Evolutionary conservation across 30 jellyfish, hydroid and myxozoan genomes (phyloP).

Genomic region (Calvadosia cruxmelitensis): DNA sequence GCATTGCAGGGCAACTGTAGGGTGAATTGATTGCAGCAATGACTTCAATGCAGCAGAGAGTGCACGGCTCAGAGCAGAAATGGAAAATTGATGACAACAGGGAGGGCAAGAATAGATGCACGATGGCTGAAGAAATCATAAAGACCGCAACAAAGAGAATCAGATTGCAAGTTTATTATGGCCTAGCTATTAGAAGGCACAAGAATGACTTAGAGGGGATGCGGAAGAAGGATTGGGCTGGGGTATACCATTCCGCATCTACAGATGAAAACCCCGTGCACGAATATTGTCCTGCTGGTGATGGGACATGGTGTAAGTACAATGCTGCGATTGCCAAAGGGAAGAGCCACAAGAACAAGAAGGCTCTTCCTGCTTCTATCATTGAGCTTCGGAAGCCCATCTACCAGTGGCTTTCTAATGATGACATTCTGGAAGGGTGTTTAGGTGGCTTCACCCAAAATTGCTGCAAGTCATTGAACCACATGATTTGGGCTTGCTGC

Average conservation of each 20-base stretch:
- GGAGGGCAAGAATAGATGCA: too few relatives aligned
- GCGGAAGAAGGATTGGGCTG: not conserved
- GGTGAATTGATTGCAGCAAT: too few relatives aligned
- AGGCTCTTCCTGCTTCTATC: not conserved
- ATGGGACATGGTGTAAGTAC: not conserved
- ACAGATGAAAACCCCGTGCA: constrained; percentile 8
- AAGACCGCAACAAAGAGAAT: not conserved
- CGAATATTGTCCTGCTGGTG: not conserved
- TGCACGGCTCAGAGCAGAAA: too few relatives aligned
- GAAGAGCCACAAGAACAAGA: not conserved
- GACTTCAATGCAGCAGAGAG: too few relatives aligned
- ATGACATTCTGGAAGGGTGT: not conserved
- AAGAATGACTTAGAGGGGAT: constrained; percentile 1
- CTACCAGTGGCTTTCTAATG: not conserved
- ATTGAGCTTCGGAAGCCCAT: too few relatives aligned
- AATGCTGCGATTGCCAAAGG: not conserved
- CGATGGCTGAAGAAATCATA: too few relatives aligned
- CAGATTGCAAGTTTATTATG: not conserved
- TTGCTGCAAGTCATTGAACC: constrained; percentile 1
- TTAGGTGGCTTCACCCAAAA: constrained; percentile 2
- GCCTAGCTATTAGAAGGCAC: constrained; percentile 4
- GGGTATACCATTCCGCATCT: not conserved
- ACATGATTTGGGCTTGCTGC: too few relatives aligned
- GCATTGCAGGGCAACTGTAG: too few relatives aligned
- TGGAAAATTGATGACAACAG: too few relatives aligned